phyloP scores from a whole-genome alignment of 1,140 invertebrate species.

The Zophobas morio region DNA sequence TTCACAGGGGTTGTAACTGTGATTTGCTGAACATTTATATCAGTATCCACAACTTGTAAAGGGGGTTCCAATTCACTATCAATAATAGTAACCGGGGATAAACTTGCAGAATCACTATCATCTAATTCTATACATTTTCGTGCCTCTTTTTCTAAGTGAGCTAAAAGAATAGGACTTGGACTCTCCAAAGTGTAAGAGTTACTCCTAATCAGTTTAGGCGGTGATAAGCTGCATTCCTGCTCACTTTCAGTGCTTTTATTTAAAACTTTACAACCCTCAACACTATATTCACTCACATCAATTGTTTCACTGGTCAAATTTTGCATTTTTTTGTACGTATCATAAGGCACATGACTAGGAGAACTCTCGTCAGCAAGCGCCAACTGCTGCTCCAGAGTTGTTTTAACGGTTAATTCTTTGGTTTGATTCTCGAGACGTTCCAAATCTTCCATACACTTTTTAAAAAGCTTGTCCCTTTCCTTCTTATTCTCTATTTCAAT shows the following conservation, averaged over 20 bases:
- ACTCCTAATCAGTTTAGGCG: conserved; percentile 71
- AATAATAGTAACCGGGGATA: conserved; percentile 16
- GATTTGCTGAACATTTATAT: conserved; percentile 59
- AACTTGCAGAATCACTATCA: conserved; percentile 17
- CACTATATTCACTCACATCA: conserved; percentile 42
- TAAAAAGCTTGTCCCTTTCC: conserved; percentile 43
- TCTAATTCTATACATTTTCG: conserved; percentile 32
- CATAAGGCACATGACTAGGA: conserved; percentile 37
- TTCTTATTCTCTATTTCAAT: conserved; percentile 58
- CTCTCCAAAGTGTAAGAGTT: conserved; percentile 75
- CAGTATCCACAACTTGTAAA: conserved; percentile 58
- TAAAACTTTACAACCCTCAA: conserved; percentile 27
- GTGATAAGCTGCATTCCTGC: conserved; percentile 2
- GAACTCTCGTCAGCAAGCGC: conserved; percentile 18
- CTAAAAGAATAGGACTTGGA: conserved; percentile 75
- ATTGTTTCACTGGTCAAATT: conserved; percentile 37
- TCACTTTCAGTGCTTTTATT: not conserved
- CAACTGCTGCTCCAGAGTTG: conserved; percentile 21
- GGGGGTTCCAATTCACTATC: conserved; percentile 43
- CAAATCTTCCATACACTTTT: conserved; percentile 52
- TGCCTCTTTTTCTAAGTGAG: conserved; percentile 64
- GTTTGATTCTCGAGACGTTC: conserved; percentile 53
- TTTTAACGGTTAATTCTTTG: conserved; percentile 42
- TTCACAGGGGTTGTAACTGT: conserved; percentile 52
- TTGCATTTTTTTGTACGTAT: conserved; percentile 34